Conservation (phyloP, 2,797 vertebrate species). For the Todus mexicanus region DNA sequence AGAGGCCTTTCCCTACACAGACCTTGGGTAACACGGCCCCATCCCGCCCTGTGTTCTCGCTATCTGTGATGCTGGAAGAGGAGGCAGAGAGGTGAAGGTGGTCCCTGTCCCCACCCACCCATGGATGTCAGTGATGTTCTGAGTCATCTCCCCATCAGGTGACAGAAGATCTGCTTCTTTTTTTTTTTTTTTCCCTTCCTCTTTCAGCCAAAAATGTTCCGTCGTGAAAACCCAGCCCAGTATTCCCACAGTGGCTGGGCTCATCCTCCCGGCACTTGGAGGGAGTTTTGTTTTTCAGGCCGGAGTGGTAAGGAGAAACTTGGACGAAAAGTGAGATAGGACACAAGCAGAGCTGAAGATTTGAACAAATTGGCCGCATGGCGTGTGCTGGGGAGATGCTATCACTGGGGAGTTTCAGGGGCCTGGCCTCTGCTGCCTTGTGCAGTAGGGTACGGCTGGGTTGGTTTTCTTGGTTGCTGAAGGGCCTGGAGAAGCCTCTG, state of each 20-base stretch:
- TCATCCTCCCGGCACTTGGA: not conserved
- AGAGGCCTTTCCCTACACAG: not conserved
- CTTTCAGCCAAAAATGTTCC: not conserved
- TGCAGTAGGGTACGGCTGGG: not conserved
- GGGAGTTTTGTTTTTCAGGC: not conserved
- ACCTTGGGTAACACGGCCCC: fast-evolving
- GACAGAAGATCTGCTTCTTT: not conserved
- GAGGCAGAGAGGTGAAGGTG: not conserved
- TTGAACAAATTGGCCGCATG: fast-evolving
- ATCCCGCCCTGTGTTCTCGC: not conserved
- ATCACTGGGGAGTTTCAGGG: not conserved
- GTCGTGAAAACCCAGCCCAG: not conserved
- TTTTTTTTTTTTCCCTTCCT: not conserved
- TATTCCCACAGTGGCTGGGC: not conserved
- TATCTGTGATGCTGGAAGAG: not conserved
- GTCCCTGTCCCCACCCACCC: not conserved
- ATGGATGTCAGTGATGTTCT: not conserved
- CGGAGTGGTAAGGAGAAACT: not conserved
- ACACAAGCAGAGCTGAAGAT: not conserved
- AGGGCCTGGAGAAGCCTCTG: not conserved
- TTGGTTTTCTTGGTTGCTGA: not conserved
- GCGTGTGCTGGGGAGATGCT: fast-evolving
- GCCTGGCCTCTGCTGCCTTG: not conserved
- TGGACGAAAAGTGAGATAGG: not conserved
- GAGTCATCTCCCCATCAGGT: constrained; percentile 27